These are phyloP conservation scores for Rhodeus uyekii DNA, from an alignment of 2,797 vertebrate genomes.

Conservation along the genomic window DNA sequence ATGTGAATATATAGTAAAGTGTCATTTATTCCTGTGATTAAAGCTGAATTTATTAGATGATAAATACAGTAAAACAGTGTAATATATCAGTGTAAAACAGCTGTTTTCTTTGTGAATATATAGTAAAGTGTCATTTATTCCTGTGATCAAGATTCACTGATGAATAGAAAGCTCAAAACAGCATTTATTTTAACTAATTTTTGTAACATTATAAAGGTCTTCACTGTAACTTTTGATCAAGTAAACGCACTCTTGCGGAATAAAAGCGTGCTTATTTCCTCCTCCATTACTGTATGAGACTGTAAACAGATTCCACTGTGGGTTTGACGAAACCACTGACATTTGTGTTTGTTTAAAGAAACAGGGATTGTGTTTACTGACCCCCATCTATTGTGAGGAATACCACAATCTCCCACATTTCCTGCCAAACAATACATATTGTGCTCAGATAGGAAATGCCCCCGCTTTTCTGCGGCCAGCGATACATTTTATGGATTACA, in stretches of 20 bases:
- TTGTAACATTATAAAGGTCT: neutral
- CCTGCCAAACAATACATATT: constrained; percentile 70
- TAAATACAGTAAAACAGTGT: too few species aligned
- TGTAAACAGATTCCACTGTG: neutral
- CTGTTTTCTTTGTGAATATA: too few species aligned
- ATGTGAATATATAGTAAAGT: too few species aligned
- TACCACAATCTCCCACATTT: constrained; percentile 62
- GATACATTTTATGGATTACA: constrained; percentile 28
- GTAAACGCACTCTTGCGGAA: neutral
- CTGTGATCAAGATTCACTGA: neutral
- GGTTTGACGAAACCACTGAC: neutral
- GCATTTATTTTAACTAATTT: neutral
- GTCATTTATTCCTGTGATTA: too few species aligned
- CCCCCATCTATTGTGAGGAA: constrained; percentile 55
- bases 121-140: too few species aligned
- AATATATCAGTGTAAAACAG: neutral
- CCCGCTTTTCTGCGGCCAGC: constrained; percentile 30
- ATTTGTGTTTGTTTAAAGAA: neutral
- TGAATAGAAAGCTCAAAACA: neutral
- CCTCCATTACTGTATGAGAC: too few species aligned
- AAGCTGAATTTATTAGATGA: too few species aligned
- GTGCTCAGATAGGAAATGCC: constrained; percentile 62
- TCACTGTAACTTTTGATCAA: neutral
- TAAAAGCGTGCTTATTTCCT: too few species aligned
- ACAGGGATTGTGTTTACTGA: neutral